Base-by-base conservation (phyloP, 2,888 invertebrate species). In the Hydroisotoma schaefferi region DNA sequence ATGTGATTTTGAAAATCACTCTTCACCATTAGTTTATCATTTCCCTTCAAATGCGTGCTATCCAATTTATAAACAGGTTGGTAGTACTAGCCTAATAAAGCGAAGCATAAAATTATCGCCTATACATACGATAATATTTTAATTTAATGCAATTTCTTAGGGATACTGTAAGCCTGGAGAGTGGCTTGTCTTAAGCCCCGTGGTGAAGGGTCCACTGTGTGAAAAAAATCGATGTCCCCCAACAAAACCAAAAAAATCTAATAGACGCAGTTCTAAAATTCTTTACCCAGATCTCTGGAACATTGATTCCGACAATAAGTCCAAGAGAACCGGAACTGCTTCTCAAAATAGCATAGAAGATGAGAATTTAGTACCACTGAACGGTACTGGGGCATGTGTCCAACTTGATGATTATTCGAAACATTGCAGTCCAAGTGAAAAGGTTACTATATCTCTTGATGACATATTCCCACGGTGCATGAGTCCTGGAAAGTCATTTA, bases 301-400 rank as follows among this genome's bases (percentile, higher is more conserved):
- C 12, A 46, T 10, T 46, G 46, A 6, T 6, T 12, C 22, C 18
- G 33, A 33, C 33, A 33, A 33, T 20, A 15, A 10, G 15, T 23
- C 46, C 25, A 15, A 8, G n/a, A 10, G 46, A 20, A 29, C n/a
- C n/a, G 4, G 23, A 25, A 18, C 22, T 2, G 25, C 15, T 27
- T 5, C 20, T 8, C 3, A 10, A 27, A 27, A 26, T 28, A 28
- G n/a, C 20, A 5, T 22, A 4, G n/a, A n/a, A n/a, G n/a, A n/a
- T n/a, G n/a, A n/a, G n/a, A 18, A 6, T 23, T 23, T 52, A 38
- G 68, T 68, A 15, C 68, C 68, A 2, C 26, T 68, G 27, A 68
- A 68, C 52, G 68, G 68, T 26, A 55, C 59, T 28, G 68, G 66
- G 18, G 60, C 62, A 10, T 69, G 69, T 49, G 66, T 67, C 6